Evolutionary conservation across 2,888 invertebrate genomes (phyloP).

Genomic region (Drosophila subsilvestris): DNA sequence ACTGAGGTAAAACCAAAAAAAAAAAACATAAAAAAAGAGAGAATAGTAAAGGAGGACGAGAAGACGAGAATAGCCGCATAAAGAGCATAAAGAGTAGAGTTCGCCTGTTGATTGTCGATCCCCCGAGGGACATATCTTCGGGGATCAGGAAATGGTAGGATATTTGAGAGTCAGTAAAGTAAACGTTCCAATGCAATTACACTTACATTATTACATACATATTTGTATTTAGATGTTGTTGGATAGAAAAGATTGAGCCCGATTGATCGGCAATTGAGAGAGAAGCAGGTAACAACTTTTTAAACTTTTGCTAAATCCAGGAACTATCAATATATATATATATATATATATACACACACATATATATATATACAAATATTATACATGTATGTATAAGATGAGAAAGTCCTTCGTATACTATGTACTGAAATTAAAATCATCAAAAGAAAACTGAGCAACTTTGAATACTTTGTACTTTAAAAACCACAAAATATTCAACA

Average conservation of each 20-base stretch:
- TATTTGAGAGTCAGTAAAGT: conserved; percentile 52
- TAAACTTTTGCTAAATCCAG: conserved; percentile 65
- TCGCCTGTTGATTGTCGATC: conserved; percentile 41
- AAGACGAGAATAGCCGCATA: conserved; percentile 47
- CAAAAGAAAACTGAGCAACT: conserved; percentile 52
- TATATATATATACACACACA: conserved; percentile 11
- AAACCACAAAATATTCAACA: conserved; percentile 47
- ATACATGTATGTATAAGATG: conserved; percentile 67
- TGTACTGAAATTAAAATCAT: conserved; percentile 66
- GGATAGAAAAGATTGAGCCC: conserved; percentile 19
- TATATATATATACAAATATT: conserved; percentile 27
- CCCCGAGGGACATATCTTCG: conserved; percentile 4
- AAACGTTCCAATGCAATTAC: conserved; percentile 72
- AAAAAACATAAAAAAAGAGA: conserved; percentile 35
- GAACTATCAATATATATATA: conserved; percentile 53
- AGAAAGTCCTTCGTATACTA: conserved; percentile 76
- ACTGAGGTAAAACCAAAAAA: conserved; percentile 67
- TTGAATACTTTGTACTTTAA: conserved; percentile 77
- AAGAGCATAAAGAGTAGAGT: conserved; percentile 51
- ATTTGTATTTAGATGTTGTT: conserved; percentile 53
- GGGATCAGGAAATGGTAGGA: conserved; percentile 31
- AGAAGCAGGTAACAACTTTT: conserved; percentile 46
- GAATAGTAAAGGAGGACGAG: conserved; percentile 29
- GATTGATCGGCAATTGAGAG: too few relatives aligned
- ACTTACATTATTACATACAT: conserved; percentile 49